These are phyloP conservation scores for Acronicta leporina DNA, from an alignment of 2,888 invertebrate species.

Conservation along the genomic window DNA sequence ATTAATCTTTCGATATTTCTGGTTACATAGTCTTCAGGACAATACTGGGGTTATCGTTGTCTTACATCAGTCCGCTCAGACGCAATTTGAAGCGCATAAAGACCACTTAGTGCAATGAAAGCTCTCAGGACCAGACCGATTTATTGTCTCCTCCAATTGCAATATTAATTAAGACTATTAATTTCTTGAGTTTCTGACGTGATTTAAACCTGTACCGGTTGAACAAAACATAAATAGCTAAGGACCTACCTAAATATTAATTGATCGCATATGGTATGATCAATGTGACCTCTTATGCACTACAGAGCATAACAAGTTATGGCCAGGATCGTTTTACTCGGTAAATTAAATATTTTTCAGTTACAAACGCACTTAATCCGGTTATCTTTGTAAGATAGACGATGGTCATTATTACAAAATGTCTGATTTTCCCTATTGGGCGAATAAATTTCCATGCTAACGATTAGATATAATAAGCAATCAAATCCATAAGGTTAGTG, in stretches of 20 bases:
- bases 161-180: slow-evolving; percentile 3
- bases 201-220: not conserved
- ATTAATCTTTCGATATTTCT: slow-evolving; percentile 8
- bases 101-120: slow-evolving; percentile 20
- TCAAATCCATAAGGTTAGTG: not conserved
- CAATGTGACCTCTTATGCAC: too few species aligned
- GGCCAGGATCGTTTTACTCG: too few species aligned
- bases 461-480: not conserved
- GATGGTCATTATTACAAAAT: not conserved
- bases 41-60: slow-evolving; percentile 21
- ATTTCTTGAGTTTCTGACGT: not conserved
- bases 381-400: not conserved
- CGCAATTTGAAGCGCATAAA: slow-evolving; percentile 10
- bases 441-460: slow-evolving; percentile 9
- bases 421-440: not conserved
- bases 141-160: slow-evolving; percentile 19
- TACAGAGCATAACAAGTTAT: too few species aligned
- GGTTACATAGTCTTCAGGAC: slow-evolving; percentile 1
- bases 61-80: slow-evolving; percentile 9
- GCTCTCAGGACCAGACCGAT: slow-evolving; percentile 19
- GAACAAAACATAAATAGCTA: slow-evolving; percentile 4
- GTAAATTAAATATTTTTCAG: too few species aligned
- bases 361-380: not conserved
- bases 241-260: too few species aligned
- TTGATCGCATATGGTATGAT: too few species aligned